phyloP scores from a whole-genome alignment of 1,140 invertebrate species.

The Akabosia matsudoensis region DNA sequence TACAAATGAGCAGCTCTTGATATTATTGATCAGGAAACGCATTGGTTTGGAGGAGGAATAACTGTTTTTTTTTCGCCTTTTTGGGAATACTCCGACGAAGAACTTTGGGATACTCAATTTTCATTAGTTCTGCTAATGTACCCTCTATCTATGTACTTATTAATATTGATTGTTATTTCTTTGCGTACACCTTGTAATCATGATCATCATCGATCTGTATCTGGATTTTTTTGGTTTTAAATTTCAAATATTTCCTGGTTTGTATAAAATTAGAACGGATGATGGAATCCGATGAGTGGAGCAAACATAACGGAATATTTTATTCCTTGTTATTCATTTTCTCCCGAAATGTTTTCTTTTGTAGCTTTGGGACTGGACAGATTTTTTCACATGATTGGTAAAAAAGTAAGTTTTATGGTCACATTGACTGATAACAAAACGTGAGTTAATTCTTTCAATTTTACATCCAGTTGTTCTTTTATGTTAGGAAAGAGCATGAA shows the following conservation, averaged over 20 bases:
- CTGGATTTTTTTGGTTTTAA: too few relatives aligned
- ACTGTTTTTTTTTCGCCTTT: not conserved
- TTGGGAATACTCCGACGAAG: not conserved
- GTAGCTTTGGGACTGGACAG: too few relatives aligned
- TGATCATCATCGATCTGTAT: not conserved
- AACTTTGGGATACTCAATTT: not conserved
- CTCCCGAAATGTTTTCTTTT: not conserved
- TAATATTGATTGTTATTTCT: not conserved
- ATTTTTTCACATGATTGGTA: too few relatives aligned
- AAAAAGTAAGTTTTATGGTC: too few relatives aligned
- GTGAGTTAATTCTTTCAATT: too few relatives aligned
- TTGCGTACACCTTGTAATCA: not conserved
- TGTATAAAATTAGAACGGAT: not conserved
- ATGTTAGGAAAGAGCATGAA: too few relatives aligned
- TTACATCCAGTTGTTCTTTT: too few relatives aligned
- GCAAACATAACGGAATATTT: not conserved
- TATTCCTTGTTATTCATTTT: not conserved
- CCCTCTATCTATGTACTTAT: not conserved
- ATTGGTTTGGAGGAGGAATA: not conserved
- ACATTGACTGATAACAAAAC: too few relatives aligned
- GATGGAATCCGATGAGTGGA: not conserved
- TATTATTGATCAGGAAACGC: not conserved
- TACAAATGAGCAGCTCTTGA: not conserved
- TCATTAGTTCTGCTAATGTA: not conserved
- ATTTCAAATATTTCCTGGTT: not conserved